These are phyloP conservation scores for Phalacrocorax brasilianus DNA, from an alignment of 2,113 vertebrate species.

Conservation along the genomic window DNA sequence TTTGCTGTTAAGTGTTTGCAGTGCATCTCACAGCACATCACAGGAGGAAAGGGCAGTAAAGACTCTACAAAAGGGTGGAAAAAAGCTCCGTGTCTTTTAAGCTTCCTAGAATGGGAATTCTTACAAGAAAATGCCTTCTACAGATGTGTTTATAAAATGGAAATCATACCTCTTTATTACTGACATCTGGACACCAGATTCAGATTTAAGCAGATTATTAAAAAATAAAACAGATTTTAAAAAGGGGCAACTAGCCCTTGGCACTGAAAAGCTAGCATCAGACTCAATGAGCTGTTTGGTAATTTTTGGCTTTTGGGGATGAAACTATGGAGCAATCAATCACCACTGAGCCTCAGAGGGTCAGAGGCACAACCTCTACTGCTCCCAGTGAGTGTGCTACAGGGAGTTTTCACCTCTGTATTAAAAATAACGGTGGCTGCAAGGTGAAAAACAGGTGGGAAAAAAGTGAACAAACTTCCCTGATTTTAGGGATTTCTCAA, in stretches of 20 bases:
- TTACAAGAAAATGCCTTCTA: slow-evolving; percentile 70
- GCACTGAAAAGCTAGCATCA: slow-evolving; percentile 40
- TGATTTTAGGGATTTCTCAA: not conserved
- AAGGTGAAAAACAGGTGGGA: not conserved
- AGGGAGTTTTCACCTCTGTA: not conserved
- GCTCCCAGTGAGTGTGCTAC: not conserved
- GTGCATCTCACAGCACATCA: not conserved
- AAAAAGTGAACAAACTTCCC: not conserved
- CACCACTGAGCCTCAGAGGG: not conserved
- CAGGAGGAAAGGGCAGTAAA: not conserved
- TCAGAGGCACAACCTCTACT: not conserved
- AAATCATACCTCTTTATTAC: slow-evolving; percentile 70
- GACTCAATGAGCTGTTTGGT: slow-evolving; percentile 35
- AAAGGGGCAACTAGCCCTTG: slow-evolving; percentile 27
- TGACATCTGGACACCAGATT: slow-evolving; percentile 90
- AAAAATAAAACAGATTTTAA: slow-evolving; percentile 55
- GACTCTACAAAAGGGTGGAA: not conserved
- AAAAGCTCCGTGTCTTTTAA: not conserved
- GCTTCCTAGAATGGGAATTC: slow-evolving; percentile 33
- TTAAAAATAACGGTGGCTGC: not conserved
- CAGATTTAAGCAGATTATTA: slow-evolving; percentile 68
- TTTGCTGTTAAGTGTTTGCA: not conserved
- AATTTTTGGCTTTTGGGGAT: slow-evolving; percentile 25
- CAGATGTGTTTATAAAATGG: slow-evolving; percentile 75
- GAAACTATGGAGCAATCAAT: not conserved